phyloP scores from a whole-genome alignment of 2,113 vertebrate species.

The Spermophilus dauricus region DNA sequence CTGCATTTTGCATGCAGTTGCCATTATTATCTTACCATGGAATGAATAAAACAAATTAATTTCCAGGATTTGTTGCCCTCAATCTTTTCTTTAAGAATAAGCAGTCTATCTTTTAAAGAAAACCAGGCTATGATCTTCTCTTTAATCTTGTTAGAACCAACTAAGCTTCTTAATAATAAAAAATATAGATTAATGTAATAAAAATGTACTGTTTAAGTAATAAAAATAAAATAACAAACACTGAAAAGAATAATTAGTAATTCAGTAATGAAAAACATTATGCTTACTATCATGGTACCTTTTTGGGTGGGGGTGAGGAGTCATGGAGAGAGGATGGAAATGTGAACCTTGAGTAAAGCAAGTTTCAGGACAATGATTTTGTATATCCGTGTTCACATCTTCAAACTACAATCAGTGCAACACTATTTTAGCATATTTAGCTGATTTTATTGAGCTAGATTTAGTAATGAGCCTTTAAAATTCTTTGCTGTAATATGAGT shows the following conservation, averaged over 20 bases:
- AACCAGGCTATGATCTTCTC: neutral
- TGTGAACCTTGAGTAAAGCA: neutral
- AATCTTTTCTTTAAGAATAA: constrained; percentile 71
- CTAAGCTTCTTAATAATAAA: constrained; percentile 60
- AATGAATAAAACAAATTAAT: constrained; percentile 89
- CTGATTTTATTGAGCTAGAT: neutral
- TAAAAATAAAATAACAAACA: neutral
- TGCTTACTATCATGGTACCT: neutral
- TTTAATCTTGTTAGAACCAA: constrained; percentile 23
- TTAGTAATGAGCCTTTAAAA: neutral
- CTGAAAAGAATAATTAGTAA: constrained; percentile 50
- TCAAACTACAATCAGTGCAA: neutral
- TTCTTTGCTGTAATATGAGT: neutral
- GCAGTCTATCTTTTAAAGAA: constrained; percentile 37
- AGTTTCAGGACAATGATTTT: neutral
- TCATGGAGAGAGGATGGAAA: neutral
- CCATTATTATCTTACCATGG: constrained; percentile 84
- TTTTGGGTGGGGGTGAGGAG: neutral
- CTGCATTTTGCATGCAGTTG: constrained; percentile 85
- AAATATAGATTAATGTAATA: constrained; percentile 29
- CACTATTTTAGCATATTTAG: neutral
- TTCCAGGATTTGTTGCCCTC: constrained; percentile 81
- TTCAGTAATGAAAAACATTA: neutral
- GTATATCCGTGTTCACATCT: neutral
- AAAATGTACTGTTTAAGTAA: constrained; percentile 47